Evolutionary conservation across 2,113 vertebrate species (phyloP).

Genomic region (Rhipidura dahli): DNA sequence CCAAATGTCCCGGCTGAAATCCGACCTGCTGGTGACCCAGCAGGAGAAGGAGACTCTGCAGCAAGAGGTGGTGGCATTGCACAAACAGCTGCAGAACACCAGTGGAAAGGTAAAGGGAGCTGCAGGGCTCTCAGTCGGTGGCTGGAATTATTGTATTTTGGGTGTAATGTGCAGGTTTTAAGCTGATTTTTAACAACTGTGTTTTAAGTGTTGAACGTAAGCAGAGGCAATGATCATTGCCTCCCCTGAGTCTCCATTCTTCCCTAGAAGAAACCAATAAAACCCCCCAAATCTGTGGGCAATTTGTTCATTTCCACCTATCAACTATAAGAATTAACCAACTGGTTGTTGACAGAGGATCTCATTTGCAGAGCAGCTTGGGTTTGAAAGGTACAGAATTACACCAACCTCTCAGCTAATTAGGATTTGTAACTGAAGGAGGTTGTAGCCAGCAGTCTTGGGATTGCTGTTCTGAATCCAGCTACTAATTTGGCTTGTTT

Average conservation of each 20-base stretch:
- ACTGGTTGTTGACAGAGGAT: background rate
- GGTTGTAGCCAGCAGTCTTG: background rate
- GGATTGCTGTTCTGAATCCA: background rate
- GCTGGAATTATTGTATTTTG: rapidly evolving
- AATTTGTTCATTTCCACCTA: background rate
- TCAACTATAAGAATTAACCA: background rate
- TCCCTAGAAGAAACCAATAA: background rate
- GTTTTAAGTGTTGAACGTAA: rapidly evolving
- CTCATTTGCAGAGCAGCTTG: background rate
- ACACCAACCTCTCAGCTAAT: background rate
- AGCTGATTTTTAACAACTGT: background rate
- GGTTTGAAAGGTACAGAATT: background rate
- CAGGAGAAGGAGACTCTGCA: slow-evolving; percentile 86
- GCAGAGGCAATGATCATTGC: background rate
- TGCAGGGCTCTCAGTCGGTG: background rate
- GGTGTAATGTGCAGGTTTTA: background rate
- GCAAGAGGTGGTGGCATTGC: slow-evolving; percentile 80
- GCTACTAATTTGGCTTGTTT: slow-evolving; percentile 9
- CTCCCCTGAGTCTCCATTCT: background rate
- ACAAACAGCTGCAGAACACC: slow-evolving; percentile 80
- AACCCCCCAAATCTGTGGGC: background rate
- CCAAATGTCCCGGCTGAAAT: slow-evolving; percentile 77
- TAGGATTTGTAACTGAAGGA: background rate
- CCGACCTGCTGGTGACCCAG: slow-evolving; percentile 75
- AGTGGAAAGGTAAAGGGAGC: slow-evolving; percentile 78